Conservation (phyloP, 2,888 invertebrate species). For the Nasonovia ribisnigri region DNA sequence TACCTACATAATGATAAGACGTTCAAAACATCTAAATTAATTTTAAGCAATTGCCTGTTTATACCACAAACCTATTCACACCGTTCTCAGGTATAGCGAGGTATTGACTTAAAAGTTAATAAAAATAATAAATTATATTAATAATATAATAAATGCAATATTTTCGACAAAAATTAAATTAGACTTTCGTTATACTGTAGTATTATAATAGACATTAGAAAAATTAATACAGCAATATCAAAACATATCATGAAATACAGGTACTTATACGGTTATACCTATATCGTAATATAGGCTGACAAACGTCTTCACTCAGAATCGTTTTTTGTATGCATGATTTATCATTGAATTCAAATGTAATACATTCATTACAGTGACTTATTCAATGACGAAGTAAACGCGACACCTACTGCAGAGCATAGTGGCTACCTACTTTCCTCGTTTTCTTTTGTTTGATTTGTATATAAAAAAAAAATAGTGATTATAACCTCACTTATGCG, state of each 20-base stretch:
- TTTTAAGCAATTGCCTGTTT: no score
- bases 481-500: neutral
- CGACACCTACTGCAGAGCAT: neutral
- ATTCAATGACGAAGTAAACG: neutral
- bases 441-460: neutral
- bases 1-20: no score
- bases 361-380: neutral
- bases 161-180: neutral
- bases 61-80: neutral
- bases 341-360: neutral
- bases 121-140: neutral
- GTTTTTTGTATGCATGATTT: neutral
- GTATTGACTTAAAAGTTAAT: neutral
- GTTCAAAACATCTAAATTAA: no score
- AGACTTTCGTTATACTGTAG: no score
- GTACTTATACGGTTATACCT: no score
- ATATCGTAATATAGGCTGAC: no score
- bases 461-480: neutral
- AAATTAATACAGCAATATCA: no score
- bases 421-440: neutral
- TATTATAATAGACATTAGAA: no score
- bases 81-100: neutral
- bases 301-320: no score
- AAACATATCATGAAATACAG: no score
- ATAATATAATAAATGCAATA: neutral